Base-by-base conservation (phyloP, 2,113 vertebrate genomes). In the Lampris megalopsis region DNA sequence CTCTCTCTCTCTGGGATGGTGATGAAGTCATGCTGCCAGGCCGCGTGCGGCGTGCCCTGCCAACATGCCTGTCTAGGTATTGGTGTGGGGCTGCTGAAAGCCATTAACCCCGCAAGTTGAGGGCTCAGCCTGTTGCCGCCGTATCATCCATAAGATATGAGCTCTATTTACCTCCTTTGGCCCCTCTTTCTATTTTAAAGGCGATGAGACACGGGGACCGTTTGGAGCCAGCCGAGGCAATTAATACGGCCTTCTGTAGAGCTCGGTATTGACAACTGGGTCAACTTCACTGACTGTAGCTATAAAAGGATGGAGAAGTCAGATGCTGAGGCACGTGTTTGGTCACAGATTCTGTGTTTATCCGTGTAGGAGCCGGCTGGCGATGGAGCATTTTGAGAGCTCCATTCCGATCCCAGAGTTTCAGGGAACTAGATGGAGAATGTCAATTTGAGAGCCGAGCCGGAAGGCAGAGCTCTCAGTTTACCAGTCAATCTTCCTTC, bases 21-120 rank as follows among this genome's bases (percentile, higher is more conserved):
- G 81, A 86, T 90, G 84, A 88, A 80, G 84, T 87, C 87, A 87
- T 72, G 75, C 79, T 59, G 35, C 77, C 72, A 75, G 56, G 8
- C 77, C 11, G 77, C 36, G 9, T 41, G 9, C 36, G 52, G 64
- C 63, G 72, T 53, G 56, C 68, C 71, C 1, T 49, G 2, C 63
- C 49, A 11, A 24, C 72, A 81, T 1, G 66, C 67, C 63, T 58
- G 72, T 2, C 53, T 50, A 56, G 62, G 64, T 45, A 69, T 75
- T 56, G 35, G 36, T 70, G 52, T 45, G 56, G 24, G 57, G 53
- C 66, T 8, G 60, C 71, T 52, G 71, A 73, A 82, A 84, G 37
- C 71, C 59, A 73, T 86, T 82, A 75, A 83, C 80, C 71, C 73
- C 48, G 59, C 7, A 74, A 71, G 68, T n/a, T 43, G 61, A 64